These are phyloP conservation scores for Anarrhichthys ocellatus DNA, from an alignment of 2,113 vertebrate genomes.

Conservation along the genomic window DNA sequence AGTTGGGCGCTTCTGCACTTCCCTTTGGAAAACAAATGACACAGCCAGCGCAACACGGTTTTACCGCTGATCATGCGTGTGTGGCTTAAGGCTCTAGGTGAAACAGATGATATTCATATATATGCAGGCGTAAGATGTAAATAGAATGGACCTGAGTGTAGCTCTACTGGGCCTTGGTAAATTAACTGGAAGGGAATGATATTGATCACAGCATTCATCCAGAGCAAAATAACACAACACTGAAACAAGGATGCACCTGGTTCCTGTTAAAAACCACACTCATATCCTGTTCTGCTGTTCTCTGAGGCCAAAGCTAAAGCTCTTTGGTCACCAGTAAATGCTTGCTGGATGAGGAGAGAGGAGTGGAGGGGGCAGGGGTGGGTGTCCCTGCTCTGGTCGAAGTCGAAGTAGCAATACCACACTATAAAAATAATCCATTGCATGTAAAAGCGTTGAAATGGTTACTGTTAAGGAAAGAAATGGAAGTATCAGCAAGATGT, in stretches of 20 bases:
- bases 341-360: not conserved
- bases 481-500: not conserved
- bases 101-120: not conserved
- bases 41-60: too few species aligned
- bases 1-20: too few species aligned
- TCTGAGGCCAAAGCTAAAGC: not conserved
- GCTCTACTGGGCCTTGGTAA: not conserved
- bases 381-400: not conserved
- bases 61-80: not conserved
- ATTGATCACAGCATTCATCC: not conserved
- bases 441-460: too few species aligned
- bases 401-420: too few species aligned
- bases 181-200: not conserved
- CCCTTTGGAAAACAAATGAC: too few species aligned
- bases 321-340: constrained; percentile 3
- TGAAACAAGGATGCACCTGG: constrained; percentile 62
- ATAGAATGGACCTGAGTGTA: not conserved
- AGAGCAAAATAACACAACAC: constrained; percentile 4
- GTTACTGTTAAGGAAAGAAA: too few species aligned
- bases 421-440: too few species aligned
- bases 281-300: constrained; percentile 52
- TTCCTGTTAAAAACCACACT: constrained; percentile 49
- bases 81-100: not conserved
- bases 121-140: not conserved
- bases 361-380: not conserved